A percentile compares a stretch with the other conserved stretches of the same genome.
Conservation (phyloP, 2,797 vertebrate species). For the Microctenopoma stevenorrisi region DNA sequence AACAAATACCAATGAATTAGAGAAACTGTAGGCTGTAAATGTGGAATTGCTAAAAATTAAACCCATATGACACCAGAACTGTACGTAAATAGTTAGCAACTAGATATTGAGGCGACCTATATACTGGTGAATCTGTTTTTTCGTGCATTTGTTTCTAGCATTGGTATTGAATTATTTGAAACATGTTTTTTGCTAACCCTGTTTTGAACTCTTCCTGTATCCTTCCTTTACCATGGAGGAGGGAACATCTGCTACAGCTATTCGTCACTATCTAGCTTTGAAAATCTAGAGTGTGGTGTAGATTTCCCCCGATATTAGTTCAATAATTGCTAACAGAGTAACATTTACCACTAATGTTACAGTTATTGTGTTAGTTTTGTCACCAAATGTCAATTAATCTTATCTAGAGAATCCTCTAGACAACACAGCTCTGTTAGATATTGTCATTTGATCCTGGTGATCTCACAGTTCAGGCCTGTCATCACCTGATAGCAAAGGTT, state of each 20-base stretch:
- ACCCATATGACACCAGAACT: not conserved
- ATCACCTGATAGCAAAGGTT: conserved; percentile 67
- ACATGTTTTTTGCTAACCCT: not conserved
- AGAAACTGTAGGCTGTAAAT: conserved; percentile 1
- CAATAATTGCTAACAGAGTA: conserved; percentile 66
- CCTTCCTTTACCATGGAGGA: not conserved
- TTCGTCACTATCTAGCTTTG: conserved; percentile 42
- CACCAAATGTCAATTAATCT: conserved; percentile 63
- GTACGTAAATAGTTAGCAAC: not conserved
- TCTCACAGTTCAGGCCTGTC: conserved; percentile 55
- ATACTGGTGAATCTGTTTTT: not conserved
- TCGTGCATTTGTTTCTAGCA: not conserved
- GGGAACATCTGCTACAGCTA: conserved; percentile 24
- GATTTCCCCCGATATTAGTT: conserved; percentile 56
- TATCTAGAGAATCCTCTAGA: conserved; percentile 61
- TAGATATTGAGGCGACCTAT: not conserved
- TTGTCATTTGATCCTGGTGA: conserved; percentile 72
- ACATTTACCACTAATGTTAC: conserved; percentile 56
- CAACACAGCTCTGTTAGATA: conserved; percentile 35
- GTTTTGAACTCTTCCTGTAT: not conserved
- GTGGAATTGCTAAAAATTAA: conserved; percentile 4
- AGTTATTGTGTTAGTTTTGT: conserved; percentile 70
- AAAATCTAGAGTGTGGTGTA: conserved; percentile 51
- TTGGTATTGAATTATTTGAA: not conserved
- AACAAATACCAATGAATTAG: conserved; percentile 10